Evolutionary conservation across 2,888 invertebrate genomes (phyloP), one percentile per base, ranked within the genome.

Genomic region (Caenorhabditis sp.): DNA sequence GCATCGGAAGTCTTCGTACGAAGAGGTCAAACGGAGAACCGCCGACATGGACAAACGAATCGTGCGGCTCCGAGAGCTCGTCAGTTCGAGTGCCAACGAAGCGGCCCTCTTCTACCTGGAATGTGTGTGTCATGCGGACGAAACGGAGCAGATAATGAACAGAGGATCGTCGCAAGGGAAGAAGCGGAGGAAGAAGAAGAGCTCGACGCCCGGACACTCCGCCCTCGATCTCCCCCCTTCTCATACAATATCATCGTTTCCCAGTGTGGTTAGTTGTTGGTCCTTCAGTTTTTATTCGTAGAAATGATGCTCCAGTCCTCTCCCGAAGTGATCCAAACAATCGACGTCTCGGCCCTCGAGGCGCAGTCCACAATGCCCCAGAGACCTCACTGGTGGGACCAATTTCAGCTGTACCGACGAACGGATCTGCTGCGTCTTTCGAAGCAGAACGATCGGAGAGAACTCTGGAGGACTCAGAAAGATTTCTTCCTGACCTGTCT

Each of bases 401-500:
- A 78, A 50, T 78, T 76, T 26, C 70, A 77, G 39, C 32, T 81
- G 0, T 75, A 81, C 50, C 41, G 81, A 17, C 22, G 78, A 17
- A 70, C 78, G 2, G 80, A 80, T 17, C 55, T 80, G 8, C 66
- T 80, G 1, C 41, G 52, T 15, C 62, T 53, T 4, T 56, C 65
- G 9, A 78, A 78, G n/a, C 56, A 82, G 53, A 80, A 79, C 37
- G 82, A 85, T 41, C 75, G 86, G 8, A 41, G 88, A 22, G 86
- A 88, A 68, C 62, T 88, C 13, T 88, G 87, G 86, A 79, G 80
- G 35, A 84, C 86, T 5, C 87, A 87, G 82, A 83, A 86, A 45
- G 85, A 86, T 50, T 88, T 88, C 70, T 86, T 88, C 72, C 75
- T 87, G 20, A 81, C 88, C 4, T 86, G 85, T 56, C 81, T 88